These are phyloP conservation scores for Notechis scutatus DNA, from an alignment of 2,113 vertebrate species.

Conservation along the genomic window DNA sequence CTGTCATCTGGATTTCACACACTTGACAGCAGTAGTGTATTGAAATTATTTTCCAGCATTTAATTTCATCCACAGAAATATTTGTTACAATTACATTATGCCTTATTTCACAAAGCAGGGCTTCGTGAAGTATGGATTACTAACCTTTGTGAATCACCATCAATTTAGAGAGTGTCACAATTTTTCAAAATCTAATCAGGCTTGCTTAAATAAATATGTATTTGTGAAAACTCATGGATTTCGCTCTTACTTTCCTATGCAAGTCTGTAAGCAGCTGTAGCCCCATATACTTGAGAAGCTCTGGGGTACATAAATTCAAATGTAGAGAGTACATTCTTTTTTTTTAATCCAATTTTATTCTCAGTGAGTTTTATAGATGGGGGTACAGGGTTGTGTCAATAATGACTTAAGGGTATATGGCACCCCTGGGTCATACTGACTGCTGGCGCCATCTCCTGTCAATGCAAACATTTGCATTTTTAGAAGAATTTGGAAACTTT, in stretches of 20 bases:
- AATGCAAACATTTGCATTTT: not conserved
- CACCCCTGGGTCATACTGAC: not conserved
- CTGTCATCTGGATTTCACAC: not conserved
- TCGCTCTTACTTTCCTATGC: not conserved
- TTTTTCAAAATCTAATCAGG: not conserved
- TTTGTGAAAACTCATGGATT: not conserved
- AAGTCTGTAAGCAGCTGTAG: not conserved
- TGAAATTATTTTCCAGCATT: not conserved
- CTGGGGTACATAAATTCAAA: not conserved
- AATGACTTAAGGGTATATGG: not conserved
- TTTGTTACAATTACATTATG: not conserved
- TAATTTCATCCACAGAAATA: not conserved
- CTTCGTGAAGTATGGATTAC: not conserved
- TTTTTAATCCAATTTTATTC: not conserved
- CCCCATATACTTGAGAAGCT: not conserved
- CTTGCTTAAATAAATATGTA: not conserved
- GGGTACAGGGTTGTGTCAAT: not conserved
- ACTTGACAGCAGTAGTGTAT: not conserved
- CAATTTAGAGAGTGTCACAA: not conserved
- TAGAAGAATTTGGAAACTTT: not conserved
- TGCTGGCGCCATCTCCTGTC: not conserved
- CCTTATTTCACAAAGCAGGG: not conserved
- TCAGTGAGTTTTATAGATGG: not conserved
- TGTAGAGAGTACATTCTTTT: not conserved
- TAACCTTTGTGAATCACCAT: not conserved